Percentiles rank a stretch among this genome's conserved stretches.
Evolutionary conservation across 2,888 invertebrate genomes (phyloP).

Genomic region (Dolomedes plantarius): DNA sequence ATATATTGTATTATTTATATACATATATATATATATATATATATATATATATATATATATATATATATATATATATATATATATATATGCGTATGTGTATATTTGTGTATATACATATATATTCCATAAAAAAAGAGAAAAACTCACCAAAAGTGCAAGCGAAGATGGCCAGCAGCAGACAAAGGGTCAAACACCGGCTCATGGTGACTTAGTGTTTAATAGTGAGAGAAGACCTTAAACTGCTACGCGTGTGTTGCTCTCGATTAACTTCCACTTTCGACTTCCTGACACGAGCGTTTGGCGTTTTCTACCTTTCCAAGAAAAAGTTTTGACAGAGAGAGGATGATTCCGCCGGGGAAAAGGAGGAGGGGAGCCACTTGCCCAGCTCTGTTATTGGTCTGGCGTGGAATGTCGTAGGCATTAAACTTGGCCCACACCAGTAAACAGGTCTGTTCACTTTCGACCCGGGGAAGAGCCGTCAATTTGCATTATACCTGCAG

Average conservation of each 20-base stretch:
- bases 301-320: not conserved
- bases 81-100: too few relatives aligned
- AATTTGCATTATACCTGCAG: not conserved
- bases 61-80: too few relatives aligned
- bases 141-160: not conserved
- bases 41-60: too few relatives aligned
- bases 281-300: not conserved
- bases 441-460: constrained; percentile 12
- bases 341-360: not conserved
- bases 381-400: not conserved
- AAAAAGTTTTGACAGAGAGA: not conserved
- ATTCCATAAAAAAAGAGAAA: not conserved
- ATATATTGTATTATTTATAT: too few relatives aligned
- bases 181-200: not conserved
- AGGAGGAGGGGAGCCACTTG: not conserved
- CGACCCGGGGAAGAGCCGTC: not conserved
- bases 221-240: not conserved
- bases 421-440: not conserved
- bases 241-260: not conserved
- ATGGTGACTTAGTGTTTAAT: not conserved
- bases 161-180: not conserved
- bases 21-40: too few relatives aligned
- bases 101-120: too few relatives aligned
- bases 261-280: too few relatives aligned
- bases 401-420: not conserved